These are phyloP conservation scores for Sminthurinus aureus DNA, from an alignment of 2,888 invertebrate species.

Conservation along the genomic window DNA sequence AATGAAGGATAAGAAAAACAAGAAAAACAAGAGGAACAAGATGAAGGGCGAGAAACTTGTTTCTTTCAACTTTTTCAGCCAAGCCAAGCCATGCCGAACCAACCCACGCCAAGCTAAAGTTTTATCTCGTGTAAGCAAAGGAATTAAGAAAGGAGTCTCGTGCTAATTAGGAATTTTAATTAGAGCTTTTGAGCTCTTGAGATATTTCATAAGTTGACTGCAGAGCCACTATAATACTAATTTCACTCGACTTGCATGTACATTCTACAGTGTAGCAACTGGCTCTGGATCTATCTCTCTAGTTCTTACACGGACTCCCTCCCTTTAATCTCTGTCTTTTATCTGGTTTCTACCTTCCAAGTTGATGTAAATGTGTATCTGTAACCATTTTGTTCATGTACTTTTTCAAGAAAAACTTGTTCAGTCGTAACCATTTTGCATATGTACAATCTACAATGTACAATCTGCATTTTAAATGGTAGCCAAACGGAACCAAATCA, in stretches of 20 bases:
- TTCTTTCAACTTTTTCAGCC: constrained; percentile 26
- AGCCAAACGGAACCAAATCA: no score
- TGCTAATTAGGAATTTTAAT: constrained; percentile 60
- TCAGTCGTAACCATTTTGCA: not conserved
- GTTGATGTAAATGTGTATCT: not conserved
- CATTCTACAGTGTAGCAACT: no score
- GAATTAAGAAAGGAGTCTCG: constrained; percentile 57
- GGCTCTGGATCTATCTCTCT: no score
- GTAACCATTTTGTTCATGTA: not conserved
- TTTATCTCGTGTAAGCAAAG: constrained; percentile 57
- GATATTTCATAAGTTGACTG: constrained; percentile 24
- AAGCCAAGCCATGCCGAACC: no score
- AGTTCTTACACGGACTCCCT: not conserved
- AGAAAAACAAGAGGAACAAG: not conserved
- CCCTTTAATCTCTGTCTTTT: constrained; percentile 35
- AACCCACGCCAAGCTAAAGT: no score
- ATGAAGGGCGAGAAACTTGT: constrained; percentile 29
- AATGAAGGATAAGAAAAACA: no score
- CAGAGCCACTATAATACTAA: not conserved
- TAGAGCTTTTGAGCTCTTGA: constrained; percentile 51
- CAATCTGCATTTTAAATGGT: no score
- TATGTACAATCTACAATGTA: no score
- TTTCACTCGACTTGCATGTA: no score
- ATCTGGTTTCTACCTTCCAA: constrained; percentile 9
- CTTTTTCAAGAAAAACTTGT: not conserved